A percentile compares a stretch with the other conserved stretches of the same genome.
Evolutionary conservation across 2,113 vertebrate genomes (phyloP).

Genomic region (Campylorhamphus procurvoides): DNA sequence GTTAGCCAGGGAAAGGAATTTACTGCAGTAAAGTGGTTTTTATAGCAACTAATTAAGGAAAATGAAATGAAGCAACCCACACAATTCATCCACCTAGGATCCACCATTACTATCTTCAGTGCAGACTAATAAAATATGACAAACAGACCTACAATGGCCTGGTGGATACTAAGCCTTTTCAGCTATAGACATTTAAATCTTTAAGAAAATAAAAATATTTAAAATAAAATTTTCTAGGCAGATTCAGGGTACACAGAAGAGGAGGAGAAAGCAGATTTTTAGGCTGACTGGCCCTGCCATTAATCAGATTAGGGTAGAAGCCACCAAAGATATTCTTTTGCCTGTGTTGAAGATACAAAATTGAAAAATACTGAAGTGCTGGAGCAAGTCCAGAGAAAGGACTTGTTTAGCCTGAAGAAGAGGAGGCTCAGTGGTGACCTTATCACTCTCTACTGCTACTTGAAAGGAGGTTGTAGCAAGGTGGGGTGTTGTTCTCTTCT

Average conservation of each 20-base stretch:
- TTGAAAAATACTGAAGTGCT: background rate
- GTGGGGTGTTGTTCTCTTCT: background rate
- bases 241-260: background rate
- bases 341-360: background rate
- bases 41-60: background rate
- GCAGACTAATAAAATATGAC: background rate
- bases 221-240: background rate
- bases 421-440: background rate
- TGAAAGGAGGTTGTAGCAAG: background rate
- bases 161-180: background rate
- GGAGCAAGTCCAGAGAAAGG: background rate
- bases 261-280: background rate
- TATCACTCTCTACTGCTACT: fast-evolving
- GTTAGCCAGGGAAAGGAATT: background rate
- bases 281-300: background rate
- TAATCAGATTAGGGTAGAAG: background rate
- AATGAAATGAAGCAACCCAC: background rate
- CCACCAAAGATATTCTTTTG: background rate
- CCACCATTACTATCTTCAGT: background rate
- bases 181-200: background rate
- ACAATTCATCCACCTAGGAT: background rate
- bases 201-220: background rate
- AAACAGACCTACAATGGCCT: background rate
- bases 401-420: background rate
- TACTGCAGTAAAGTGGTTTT: background rate